A percentile compares a stretch with the other conserved stretches of the same genome.
Conservation (phyloP, 2,113 vertebrate genomes). For the Ictalurus furcatus region DNA sequence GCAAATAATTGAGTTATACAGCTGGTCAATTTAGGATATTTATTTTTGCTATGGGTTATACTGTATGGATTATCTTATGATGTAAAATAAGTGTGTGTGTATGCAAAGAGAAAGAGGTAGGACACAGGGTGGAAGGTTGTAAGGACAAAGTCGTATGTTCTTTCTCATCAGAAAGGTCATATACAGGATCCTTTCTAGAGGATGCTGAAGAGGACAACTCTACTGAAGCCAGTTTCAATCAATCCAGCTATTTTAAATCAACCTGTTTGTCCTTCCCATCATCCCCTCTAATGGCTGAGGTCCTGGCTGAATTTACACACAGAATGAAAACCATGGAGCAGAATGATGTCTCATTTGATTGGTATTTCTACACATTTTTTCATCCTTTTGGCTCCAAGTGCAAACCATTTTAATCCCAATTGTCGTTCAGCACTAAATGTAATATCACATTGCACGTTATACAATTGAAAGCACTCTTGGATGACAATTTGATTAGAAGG, state of each 20-base stretch:
- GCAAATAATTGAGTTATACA: background rate
- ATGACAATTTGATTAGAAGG: background rate
- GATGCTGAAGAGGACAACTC: background rate
- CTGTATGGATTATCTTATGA: background rate
- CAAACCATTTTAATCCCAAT: background rate
- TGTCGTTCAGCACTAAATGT: background rate
- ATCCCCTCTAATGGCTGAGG: conserved; percentile 37
- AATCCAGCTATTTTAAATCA: background rate
- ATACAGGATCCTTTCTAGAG: conserved; percentile 17
- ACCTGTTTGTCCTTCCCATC: background rate
- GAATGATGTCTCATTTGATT: background rate
- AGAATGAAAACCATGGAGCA: conserved; percentile 9
- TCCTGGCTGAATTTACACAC: conserved; percentile 25
- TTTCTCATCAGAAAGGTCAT: conserved; percentile 24
- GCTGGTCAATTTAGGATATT: background rate
- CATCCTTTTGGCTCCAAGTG: background rate
- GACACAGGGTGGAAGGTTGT: background rate
- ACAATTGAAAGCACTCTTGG: no score
- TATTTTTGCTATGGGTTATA: background rate
- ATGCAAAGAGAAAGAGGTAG: background rate
- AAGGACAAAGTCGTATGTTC: background rate
- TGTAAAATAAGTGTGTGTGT: background rate
- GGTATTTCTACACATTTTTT: background rate
- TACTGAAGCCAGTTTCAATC: background rate
- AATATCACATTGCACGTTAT: background rate